Conservation (phyloP, 92 coral and sea anemone species). For the Phenganax subtilis region DNA sequence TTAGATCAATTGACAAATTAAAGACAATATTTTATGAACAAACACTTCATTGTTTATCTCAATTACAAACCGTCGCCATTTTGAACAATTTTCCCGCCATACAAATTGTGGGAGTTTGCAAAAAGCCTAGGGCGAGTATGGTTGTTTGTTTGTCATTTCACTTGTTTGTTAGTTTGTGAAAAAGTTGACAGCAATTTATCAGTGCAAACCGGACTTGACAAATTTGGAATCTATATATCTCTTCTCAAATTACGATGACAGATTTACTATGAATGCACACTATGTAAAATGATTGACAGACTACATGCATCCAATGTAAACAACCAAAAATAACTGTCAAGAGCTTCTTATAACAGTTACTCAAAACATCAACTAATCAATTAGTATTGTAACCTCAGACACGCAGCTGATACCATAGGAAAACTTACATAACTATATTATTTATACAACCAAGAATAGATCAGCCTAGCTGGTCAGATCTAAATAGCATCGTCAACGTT, state of each 20-base stretch:
- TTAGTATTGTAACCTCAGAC: neutral
- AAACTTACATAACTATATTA: too few species aligned
- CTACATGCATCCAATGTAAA: neutral
- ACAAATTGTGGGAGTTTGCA: neutral
- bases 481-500: too few species aligned
- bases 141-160: neutral
- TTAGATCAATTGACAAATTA: too few species aligned
- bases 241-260: too few species aligned
- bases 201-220: too few species aligned
- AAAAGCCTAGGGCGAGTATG: neutral
- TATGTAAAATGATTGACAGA: too few species aligned
- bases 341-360: neutral
- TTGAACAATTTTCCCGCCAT: conserved; percentile 12
- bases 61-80: neutral
- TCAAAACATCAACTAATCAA: neutral
- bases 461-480: too few species aligned
- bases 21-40: neutral
- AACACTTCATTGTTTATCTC: neutral
- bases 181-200: too few species aligned
- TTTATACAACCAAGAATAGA: too few species aligned
- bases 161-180: neutral
- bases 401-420: neutral
- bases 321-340: neutral
- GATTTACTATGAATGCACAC: too few species aligned
- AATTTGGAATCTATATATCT: too few species aligned